These are phyloP conservation scores for Pogoniulus pusillus DNA, from an alignment of 2,797 vertebrate genomes.

Conservation along the genomic window DNA sequence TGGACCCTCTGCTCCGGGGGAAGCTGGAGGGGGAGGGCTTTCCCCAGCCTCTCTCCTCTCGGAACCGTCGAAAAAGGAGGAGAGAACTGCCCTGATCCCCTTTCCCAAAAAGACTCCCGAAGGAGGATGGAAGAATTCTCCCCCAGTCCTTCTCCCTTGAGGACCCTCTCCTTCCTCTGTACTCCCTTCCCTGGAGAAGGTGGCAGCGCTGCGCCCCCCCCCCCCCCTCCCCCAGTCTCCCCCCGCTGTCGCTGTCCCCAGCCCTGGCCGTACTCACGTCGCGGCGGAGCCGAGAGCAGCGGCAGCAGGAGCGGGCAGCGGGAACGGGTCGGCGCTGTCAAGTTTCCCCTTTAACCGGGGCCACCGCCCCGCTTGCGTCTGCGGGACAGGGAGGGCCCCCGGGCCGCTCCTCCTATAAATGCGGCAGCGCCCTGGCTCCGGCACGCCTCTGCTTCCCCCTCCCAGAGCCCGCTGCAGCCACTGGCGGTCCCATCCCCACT, in stretches of 20 bases:
- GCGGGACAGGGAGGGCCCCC: constrained; percentile 28
- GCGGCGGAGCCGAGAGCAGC: not conserved
- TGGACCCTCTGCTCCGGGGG: not conserved
- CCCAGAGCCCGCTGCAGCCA: too few relatives aligned
- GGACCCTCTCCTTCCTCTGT: not conserved
- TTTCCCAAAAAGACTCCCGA: too few relatives aligned
- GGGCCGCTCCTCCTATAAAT: constrained; percentile 34
- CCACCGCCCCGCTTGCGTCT: constrained; percentile 60
- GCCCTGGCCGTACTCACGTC: constrained; percentile 26
- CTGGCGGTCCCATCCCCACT: rapidly evolving
- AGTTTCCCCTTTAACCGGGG: constrained; percentile 50
- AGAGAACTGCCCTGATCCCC: not conserved
- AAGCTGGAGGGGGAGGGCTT: not conserved
- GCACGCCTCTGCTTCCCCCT: not conserved
- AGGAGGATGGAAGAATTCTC: not conserved
- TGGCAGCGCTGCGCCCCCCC: not conserved
- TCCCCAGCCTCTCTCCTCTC: not conserved
- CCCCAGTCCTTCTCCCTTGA: too few relatives aligned
- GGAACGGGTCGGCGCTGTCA: constrained; percentile 29
- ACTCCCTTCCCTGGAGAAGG: too few relatives aligned
- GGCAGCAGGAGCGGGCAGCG: not conserved
- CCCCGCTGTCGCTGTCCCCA: not conserved
- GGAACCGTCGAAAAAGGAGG: not conserved
- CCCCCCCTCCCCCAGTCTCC: not conserved
- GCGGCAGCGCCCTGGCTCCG: not conserved